Conservation (phyloP, 2,797 vertebrate genomes). For the Avahi laniger region DNA sequence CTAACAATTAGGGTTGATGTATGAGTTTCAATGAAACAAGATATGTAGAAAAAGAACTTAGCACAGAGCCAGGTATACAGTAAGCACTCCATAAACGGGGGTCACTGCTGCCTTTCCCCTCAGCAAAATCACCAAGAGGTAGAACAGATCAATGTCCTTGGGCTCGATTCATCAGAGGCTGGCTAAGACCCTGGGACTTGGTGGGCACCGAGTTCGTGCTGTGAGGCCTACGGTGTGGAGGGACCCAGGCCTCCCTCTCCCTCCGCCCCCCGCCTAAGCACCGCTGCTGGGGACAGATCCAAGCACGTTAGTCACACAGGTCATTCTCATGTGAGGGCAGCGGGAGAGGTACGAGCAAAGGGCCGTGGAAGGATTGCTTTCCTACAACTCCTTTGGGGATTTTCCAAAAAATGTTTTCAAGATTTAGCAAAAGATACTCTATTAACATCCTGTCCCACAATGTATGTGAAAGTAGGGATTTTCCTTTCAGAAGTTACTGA, state of each 20-base stretch:
- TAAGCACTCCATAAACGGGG: background rate
- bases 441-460: background rate
- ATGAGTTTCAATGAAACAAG: background rate
- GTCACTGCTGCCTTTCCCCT: background rate
- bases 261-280: background rate
- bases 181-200: background rate
- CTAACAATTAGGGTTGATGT: background rate
- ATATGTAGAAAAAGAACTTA: background rate
- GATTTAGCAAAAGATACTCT: background rate
- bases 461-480: background rate
- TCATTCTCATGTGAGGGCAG: background rate
- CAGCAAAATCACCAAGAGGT: background rate
- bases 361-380: background rate
- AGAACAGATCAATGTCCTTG: background rate
- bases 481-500: slow-evolving; percentile 17
- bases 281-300: background rate
- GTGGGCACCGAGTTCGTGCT: background rate
- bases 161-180: background rate
- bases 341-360: background rate
- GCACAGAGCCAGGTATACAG: background rate
- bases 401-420: background rate
- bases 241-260: too few relatives aligned
- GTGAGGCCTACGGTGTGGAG: rapidly evolving
- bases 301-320: rapidly evolving
- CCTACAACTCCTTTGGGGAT: background rate